A percentile compares a stretch with the other conserved stretches of the same genome.
Conservation (phyloP, 2,797 vertebrate genomes). For the Margarornis squamiger region DNA sequence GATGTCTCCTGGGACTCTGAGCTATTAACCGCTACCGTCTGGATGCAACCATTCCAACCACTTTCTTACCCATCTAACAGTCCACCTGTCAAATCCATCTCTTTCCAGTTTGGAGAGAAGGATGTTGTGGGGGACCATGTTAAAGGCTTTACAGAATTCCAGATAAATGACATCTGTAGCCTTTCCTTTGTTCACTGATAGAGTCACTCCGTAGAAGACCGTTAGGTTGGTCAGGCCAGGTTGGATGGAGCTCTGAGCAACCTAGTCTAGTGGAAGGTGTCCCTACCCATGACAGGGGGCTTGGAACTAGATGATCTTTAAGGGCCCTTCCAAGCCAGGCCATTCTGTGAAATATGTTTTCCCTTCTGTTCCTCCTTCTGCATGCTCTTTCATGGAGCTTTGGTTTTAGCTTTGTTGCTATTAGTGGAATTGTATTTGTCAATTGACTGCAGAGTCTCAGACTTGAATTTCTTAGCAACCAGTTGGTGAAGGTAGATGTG, state of each 20-base stretch:
- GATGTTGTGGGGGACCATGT: background rate
- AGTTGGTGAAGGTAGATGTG: background rate
- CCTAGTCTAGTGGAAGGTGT: background rate
- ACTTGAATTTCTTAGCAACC: background rate
- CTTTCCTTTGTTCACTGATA: background rate
- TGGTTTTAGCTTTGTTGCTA: background rate
- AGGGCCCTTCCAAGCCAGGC: background rate
- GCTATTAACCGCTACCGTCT: background rate
- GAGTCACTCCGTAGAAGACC: background rate
- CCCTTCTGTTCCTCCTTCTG: background rate
- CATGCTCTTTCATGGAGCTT: background rate
- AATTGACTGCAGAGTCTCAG: background rate
- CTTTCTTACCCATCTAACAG: background rate
- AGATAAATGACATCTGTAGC: background rate
- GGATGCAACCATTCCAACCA: background rate
- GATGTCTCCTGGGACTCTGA: background rate
- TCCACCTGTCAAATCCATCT: background rate
- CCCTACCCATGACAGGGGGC: rapidly evolving
- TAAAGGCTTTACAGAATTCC: background rate
- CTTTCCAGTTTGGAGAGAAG: background rate
- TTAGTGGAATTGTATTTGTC: background rate
- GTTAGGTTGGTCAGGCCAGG: background rate
- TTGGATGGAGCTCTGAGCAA: background rate
- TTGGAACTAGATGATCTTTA: background rate
- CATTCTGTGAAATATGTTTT: background rate